Evolutionary conservation across 2,888 invertebrate genomes (phyloP).

Genomic region (Pantelozetes paolii): DNA sequence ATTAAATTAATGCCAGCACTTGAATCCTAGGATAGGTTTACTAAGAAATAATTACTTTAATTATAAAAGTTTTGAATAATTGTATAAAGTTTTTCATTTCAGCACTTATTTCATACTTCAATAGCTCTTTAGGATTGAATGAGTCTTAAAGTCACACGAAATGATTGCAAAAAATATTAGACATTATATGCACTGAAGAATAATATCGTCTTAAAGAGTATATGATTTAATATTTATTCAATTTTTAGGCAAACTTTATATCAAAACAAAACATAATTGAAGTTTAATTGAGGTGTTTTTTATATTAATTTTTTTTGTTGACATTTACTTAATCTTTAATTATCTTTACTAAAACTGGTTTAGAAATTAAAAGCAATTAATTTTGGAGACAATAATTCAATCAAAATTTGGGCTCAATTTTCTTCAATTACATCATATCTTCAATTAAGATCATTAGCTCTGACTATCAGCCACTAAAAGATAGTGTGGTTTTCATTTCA

Average conservation of each 20-base stretch:
- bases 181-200: too few relatives aligned
- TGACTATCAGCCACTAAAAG: neutral
- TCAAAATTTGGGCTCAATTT: neutral
- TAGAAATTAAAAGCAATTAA: neutral
- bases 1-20: too few relatives aligned
- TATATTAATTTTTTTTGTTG: neutral
- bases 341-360: neutral
- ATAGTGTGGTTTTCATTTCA: neutral
- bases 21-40: too few relatives aligned
- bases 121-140: neutral
- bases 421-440: slow-evolving; percentile 7
- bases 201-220: too few relatives aligned
- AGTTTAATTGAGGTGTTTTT: neutral
- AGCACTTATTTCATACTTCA: neutral
- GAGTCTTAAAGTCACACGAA: slow-evolving; percentile 2
- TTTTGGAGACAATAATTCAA: neutral
- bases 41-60: too few relatives aligned
- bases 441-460: slow-evolving; percentile 8
- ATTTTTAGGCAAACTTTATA: neutral
- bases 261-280: slow-evolving; percentile 4
- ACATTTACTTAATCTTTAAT: neutral
- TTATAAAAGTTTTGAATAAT: too few relatives aligned
- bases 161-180: neutral
- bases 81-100: too few relatives aligned
- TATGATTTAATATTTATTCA: neutral